Conservation (phyloP, 2,888 invertebrate genomes). For the Microctonus aethiopoides region DNA sequence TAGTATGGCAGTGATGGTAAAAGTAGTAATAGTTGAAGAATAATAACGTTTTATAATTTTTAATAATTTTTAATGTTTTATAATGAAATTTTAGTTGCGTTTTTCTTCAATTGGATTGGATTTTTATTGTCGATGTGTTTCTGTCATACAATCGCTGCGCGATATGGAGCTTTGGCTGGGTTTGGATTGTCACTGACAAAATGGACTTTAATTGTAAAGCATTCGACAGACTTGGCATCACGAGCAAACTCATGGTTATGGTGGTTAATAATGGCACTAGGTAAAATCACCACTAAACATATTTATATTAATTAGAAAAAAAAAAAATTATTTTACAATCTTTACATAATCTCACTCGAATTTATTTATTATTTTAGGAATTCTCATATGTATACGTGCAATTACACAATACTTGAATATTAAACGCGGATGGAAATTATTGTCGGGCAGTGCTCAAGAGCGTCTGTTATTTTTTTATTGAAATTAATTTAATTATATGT, state of each 20-base stretch:
- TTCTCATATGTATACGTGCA: slow-evolving; percentile 87
- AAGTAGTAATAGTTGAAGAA: slow-evolving; percentile 5
- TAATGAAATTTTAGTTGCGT: slow-evolving; percentile 77
- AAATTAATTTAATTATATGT: slow-evolving; percentile 43
- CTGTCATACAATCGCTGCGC: slow-evolving; percentile 92
- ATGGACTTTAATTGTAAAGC: slow-evolving; percentile 94
- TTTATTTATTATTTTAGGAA: slow-evolving; percentile 70
- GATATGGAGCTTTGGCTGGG: slow-evolving; percentile 92
- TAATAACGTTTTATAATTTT: not conserved
- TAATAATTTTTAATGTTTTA: not conserved
- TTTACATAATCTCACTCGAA: not conserved
- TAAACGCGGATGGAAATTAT: slow-evolving; percentile 87
- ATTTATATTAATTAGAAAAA: not conserved
- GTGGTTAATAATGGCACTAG: slow-evolving; percentile 93
- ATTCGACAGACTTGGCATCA: slow-evolving; percentile 87
- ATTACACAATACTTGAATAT: slow-evolving; percentile 90
- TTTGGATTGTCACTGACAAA: slow-evolving; percentile 93
- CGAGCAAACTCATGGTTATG: slow-evolving; percentile 92
- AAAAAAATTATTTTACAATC: not conserved
- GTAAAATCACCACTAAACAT: too few species aligned
- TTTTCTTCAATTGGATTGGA: slow-evolving; percentile 96
- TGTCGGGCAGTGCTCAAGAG: slow-evolving; percentile 88
- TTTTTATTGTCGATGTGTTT: slow-evolving; percentile 92
- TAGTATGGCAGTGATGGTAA: too few species aligned
- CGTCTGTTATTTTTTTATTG: slow-evolving; percentile 89